Evolutionary conservation across 1,140 invertebrate genomes (phyloP).

Genomic region (Dryas iulia): DNA sequence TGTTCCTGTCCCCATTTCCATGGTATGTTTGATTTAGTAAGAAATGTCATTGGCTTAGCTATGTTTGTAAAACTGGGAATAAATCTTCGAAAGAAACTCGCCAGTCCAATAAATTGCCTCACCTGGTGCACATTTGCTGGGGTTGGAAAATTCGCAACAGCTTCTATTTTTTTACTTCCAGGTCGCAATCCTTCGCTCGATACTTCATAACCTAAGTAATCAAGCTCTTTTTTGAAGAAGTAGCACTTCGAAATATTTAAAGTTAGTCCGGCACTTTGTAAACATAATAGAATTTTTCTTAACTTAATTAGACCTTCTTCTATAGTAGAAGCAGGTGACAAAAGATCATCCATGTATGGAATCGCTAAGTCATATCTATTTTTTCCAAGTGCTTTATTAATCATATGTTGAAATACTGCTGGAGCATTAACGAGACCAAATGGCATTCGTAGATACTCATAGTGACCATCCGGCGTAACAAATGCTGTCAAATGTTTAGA

Average conservation of each 20-base stretch:
- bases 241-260: background rate
- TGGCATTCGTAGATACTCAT: background rate
- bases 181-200: background rate
- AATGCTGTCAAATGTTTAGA: conserved; percentile 17
- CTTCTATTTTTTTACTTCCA: background rate
- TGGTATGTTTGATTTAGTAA: background rate
- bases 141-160: background rate
- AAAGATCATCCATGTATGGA: background rate
- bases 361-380: background rate
- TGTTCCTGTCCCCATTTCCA: background rate
- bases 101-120: background rate
- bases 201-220: background rate
- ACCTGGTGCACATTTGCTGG: background rate
- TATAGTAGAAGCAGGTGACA: background rate
- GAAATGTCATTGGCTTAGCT: background rate
- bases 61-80: background rate
- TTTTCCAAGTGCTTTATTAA: background rate
- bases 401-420: background rate
- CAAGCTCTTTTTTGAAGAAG: background rate
- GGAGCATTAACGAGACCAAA: background rate
- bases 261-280: background rate
- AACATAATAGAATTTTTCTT: background rate
- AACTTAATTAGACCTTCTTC: background rate
- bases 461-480: conserved; percentile 1
- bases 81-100: background rate